Evolutionary conservation across 2,888 invertebrate species (phyloP).

Genomic region (Platycheirus albimanus): DNA sequence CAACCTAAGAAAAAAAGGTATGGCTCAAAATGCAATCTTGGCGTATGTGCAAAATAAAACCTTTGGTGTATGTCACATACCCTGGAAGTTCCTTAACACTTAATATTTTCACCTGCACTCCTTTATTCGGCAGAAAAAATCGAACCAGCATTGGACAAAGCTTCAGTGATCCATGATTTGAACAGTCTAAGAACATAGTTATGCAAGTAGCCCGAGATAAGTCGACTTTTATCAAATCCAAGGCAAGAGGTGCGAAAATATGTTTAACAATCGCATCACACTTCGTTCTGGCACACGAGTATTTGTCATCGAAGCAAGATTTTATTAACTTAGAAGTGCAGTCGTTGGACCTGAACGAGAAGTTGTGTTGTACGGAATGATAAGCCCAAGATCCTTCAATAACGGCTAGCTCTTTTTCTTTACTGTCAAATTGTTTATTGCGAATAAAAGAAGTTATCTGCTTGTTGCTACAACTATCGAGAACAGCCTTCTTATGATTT

Average conservation of each 20-base stretch:
- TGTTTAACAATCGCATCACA: conserved; percentile 51
- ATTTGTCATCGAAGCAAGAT: conserved; percentile 47
- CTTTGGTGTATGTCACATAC: too few relatives aligned
- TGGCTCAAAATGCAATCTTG: too few relatives aligned
- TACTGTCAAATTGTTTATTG: conserved; percentile 52
- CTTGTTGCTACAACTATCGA: conserved; percentile 19
- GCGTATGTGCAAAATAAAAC: too few relatives aligned
- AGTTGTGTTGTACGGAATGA: conserved; percentile 75
- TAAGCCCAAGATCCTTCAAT: conserved; percentile 75
- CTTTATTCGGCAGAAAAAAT: conserved; percentile 61
- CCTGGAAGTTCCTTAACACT: conserved; percentile 1
- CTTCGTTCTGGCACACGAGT: conserved; percentile 48
- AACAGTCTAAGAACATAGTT: conserved; percentile 56
- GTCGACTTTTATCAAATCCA: conserved; percentile 58
- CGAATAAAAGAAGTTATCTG: too few relatives aligned
- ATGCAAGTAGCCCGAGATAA: conserved; percentile 43
- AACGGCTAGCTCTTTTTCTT: conserved; percentile 73
- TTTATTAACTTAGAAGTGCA: conserved; percentile 64
- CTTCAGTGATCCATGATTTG: conserved; percentile 57
- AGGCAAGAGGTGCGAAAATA: conserved; percentile 57
- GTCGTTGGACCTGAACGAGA: too few relatives aligned
- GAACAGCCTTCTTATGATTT: conserved; percentile 40
- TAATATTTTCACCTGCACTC: conserved; percentile 63
- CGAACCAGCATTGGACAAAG: conserved; percentile 58
- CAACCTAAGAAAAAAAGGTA: too few relatives aligned